A percentile compares a stretch with the other conserved stretches of the same genome.
These are phyloP conservation scores for Prinia subflava DNA, from an alignment of 2,113 vertebrate genomes.

Conservation along the genomic window DNA sequence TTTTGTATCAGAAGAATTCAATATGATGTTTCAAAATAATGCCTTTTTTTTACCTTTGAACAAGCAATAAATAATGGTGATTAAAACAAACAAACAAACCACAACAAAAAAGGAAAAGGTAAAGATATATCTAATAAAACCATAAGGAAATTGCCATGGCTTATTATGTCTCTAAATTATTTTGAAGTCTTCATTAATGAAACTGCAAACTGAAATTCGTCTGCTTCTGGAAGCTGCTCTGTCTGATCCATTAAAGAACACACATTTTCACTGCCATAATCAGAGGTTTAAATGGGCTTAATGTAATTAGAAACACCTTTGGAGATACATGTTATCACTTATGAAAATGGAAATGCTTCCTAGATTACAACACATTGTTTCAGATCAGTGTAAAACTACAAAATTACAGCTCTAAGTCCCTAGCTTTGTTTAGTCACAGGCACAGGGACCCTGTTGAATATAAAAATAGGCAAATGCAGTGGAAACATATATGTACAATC, in stretches of 20 bases:
- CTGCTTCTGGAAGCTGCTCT: background rate
- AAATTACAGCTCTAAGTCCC: background rate
- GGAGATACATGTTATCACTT: slow-evolving; percentile 3
- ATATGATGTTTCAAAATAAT: background rate
- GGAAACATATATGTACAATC: accelerated
- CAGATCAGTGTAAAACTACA: background rate
- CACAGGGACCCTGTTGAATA: background rate
- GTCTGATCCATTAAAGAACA: slow-evolving; percentile 4
- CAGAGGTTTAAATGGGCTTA: slow-evolving; percentile 33
- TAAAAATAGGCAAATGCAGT: background rate
- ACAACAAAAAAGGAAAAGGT: background rate
- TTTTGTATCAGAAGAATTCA: background rate
- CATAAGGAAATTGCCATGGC: background rate
- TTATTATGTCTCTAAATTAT: slow-evolving; percentile 12
- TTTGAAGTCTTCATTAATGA: slow-evolving; percentile 34
- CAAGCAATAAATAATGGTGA: background rate
- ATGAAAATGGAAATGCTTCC: slow-evolving; percentile 30
- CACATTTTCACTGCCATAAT: slow-evolving; percentile 4
- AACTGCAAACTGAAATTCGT: slow-evolving; percentile 19
- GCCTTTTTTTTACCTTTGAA: background rate
- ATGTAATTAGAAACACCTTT: slow-evolving; percentile 30
- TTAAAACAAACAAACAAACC: background rate
- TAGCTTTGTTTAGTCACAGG: background rate
- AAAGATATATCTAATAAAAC: background rate
- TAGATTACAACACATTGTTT: slow-evolving; percentile 19